These are phyloP conservation scores for Coranthus polyacanthus DNA, from an alignment of 2,797 vertebrate genomes.

Conservation along the genomic window DNA sequence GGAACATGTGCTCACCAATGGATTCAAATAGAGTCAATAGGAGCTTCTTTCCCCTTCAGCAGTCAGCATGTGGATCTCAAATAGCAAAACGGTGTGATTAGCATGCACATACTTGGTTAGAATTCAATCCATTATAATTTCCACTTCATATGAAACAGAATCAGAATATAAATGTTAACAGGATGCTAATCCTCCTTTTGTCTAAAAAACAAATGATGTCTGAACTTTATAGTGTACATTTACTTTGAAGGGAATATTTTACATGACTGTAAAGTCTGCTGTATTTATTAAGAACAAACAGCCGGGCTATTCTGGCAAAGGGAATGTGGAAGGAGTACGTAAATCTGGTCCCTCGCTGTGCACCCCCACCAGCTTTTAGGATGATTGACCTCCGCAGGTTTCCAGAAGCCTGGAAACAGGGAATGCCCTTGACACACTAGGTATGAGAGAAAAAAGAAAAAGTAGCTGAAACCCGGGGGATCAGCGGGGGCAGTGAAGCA, in stretches of 20 bases:
- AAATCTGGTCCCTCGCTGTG: constrained; percentile 70
- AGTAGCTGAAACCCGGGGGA: constrained; percentile 76
- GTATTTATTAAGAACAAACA: constrained; percentile 74
- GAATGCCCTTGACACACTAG: constrained; percentile 82
- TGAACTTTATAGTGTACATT: constrained; percentile 46
- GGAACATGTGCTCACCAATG: constrained; percentile 77
- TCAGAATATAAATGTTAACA: constrained; percentile 74
- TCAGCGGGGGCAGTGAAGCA: constrained; percentile 79
- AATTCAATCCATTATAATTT: constrained; percentile 74
- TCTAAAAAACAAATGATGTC: constrained; percentile 62
- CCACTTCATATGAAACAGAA: constrained; percentile 70
- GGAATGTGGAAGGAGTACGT: constrained; percentile 56
- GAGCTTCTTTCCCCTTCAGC: constrained; percentile 74
- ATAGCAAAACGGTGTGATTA: constrained; percentile 71
- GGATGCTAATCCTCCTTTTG: constrained; percentile 67
- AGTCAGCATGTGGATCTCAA: constrained; percentile 74
- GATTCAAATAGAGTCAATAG: constrained; percentile 81
- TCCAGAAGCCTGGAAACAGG: constrained; percentile 73
- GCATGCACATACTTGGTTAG: constrained; percentile 73
- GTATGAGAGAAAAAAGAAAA: constrained; percentile 67
- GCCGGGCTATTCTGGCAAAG: constrained; percentile 50
- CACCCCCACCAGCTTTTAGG: constrained; percentile 66
- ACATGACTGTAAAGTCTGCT: constrained; percentile 50
- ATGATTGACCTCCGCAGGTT: constrained; percentile 78
- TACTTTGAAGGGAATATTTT: constrained; percentile 53